Conservation (phyloP, 2,888 invertebrate genomes). For the Eretmocerus hayati region DNA sequence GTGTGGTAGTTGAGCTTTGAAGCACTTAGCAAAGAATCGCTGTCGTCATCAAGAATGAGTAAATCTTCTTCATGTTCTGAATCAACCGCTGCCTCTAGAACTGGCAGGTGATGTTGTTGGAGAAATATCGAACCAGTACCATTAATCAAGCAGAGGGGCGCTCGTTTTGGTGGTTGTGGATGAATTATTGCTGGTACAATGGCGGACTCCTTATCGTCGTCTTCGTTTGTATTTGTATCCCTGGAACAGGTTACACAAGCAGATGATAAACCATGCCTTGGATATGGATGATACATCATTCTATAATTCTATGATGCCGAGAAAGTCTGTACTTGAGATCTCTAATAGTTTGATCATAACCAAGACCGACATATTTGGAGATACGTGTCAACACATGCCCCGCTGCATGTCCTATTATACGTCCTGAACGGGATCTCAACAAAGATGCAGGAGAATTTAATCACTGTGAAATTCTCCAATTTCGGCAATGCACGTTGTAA, state of each 20-base stretch:
- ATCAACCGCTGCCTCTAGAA: slow-evolving; percentile 9
- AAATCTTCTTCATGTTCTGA: slow-evolving; percentile 15
- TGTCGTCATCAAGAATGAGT: slow-evolving; percentile 47
- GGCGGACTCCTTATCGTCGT: slow-evolving; percentile 54
- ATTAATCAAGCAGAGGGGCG: slow-evolving; percentile 45
- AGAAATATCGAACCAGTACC: slow-evolving; percentile 19
- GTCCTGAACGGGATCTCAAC: too few relatives aligned
- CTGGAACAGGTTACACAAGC: not conserved
- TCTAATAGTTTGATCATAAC: too few relatives aligned
- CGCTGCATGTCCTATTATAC: too few relatives aligned
- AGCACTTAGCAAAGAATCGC: slow-evolving; percentile 64
- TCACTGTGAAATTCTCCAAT: too few relatives aligned
- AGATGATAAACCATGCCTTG: too few relatives aligned
- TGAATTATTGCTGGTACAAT: slow-evolving; percentile 72
- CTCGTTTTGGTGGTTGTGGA: slow-evolving; percentile 73
- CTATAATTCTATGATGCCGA: too few relatives aligned
- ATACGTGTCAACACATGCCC: too few relatives aligned
- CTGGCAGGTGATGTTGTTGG: not conserved
- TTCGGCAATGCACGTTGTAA: too few relatives aligned
- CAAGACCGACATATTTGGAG: too few relatives aligned
- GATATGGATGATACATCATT: too few relatives aligned
- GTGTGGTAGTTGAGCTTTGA: slow-evolving; percentile 45
- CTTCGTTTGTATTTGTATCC: slow-evolving; percentile 3
- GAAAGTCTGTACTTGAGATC: too few relatives aligned
- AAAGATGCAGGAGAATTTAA: too few relatives aligned